Percentiles rank a stretch among this genome's conserved stretches.
Conservation (phyloP, 2,888 invertebrate species). For the Drosophila conformis region DNA sequence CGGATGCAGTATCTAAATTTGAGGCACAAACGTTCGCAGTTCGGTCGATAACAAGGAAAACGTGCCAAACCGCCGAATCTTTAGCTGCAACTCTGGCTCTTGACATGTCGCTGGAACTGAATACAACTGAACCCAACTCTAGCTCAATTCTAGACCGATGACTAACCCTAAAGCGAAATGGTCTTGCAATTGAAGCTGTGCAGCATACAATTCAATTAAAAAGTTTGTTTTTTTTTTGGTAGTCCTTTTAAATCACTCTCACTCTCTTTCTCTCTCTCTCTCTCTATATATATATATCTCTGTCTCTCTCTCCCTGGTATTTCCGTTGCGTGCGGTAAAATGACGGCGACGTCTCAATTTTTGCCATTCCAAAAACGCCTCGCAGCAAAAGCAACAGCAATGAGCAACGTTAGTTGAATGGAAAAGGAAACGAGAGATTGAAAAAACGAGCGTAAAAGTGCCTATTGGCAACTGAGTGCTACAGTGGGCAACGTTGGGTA, state of each 20-base stretch:
- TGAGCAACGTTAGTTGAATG: slow-evolving; percentile 25
- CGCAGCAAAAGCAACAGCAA: slow-evolving; percentile 50
- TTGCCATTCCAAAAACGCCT: slow-evolving; percentile 46
- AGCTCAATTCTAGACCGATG: slow-evolving; percentile 12
- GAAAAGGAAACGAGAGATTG: slow-evolving; percentile 14
- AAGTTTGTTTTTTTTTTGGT: slow-evolving; percentile 40
- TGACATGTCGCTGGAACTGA: slow-evolving; percentile 33
- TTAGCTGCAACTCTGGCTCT: slow-evolving; percentile 28
- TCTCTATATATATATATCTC: background rate
- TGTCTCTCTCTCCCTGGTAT: slow-evolving; percentile 16
- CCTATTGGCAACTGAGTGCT: slow-evolving; percentile 1
- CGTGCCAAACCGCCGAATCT: slow-evolving; percentile 65
- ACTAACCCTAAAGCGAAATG: slow-evolving; percentile 20
- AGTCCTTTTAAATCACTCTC: background rate
- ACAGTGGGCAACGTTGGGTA: slow-evolving; percentile 37
- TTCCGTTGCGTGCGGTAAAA: slow-evolving; percentile 49
- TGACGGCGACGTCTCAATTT: slow-evolving; percentile 75
- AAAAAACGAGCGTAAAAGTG: slow-evolving; percentile 12
- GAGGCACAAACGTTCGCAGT: slow-evolving; percentile 6
- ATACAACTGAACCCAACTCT: slow-evolving; percentile 2
- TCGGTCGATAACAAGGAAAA: slow-evolving; percentile 56
- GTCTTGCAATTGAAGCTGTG: slow-evolving; percentile 68
- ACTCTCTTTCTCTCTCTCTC: slow-evolving; percentile 4
- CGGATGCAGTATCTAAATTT: slow-evolving; percentile 53
- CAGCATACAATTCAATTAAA: slow-evolving; percentile 75